These are phyloP conservation scores for Actinia tenebrosa DNA, from an alignment of 64 coral and sea anemone species.

Conservation along the genomic window DNA sequence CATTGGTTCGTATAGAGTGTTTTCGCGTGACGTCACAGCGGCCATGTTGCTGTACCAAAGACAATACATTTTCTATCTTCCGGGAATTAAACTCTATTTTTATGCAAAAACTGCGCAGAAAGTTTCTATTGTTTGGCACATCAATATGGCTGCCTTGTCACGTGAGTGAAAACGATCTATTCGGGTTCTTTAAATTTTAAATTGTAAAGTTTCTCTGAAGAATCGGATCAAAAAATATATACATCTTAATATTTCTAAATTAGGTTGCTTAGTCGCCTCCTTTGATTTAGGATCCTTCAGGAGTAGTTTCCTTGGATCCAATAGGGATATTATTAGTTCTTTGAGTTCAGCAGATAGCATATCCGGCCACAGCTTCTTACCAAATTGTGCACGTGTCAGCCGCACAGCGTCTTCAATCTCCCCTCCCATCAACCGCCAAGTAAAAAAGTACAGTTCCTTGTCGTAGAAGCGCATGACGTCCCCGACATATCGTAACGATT, in stretches of 20 bases:
- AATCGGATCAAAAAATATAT: slow-evolving; percentile 74
- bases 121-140: no score
- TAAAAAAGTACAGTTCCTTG: slow-evolving; percentile 56
- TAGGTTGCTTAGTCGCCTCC: slow-evolving; percentile 50
- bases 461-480: slow-evolving; percentile 87
- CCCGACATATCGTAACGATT: slow-evolving; percentile 42
- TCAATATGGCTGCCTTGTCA: no score
- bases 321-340: slow-evolving; percentile 44
- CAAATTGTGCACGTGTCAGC: slow-evolving; percentile 71
- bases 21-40: no score
- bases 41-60: no score
- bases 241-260: slow-evolving; percentile 82
- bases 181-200: not conserved
- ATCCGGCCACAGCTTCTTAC: slow-evolving; percentile 89
- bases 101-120: no score
- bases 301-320: slow-evolving; percentile 54
- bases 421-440: slow-evolving; percentile 70
- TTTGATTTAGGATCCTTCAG: slow-evolving; percentile 44
- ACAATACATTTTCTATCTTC: no score
- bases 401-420: slow-evolving; percentile 89
- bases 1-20: no score
- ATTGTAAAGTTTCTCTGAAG: slow-evolving; percentile 55
- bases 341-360: slow-evolving; percentile 51
- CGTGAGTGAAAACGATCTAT: no score
- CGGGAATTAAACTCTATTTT: no score